Conservation (phyloP, 2,888 invertebrate genomes). For the Agrilus cyanescens region DNA sequence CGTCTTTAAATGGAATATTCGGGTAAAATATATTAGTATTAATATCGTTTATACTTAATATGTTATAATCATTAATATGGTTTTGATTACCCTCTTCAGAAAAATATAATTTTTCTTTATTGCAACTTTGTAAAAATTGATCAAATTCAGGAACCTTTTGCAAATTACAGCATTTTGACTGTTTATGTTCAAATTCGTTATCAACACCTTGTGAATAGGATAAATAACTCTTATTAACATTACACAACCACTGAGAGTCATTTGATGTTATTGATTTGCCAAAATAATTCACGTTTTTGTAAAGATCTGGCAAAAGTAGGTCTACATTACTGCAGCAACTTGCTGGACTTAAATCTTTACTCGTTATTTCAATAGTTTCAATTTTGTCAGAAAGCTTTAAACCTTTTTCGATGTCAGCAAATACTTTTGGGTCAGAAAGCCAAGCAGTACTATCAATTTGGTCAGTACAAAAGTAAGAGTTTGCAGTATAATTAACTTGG, state of each 20-base stretch:
- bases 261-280: constrained; percentile 12
- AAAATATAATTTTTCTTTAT: neutral
- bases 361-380: constrained; percentile 27
- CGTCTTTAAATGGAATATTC: constrained; percentile 10
- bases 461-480: constrained; percentile 10
- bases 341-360: constrained; percentile 29
- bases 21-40: constrained; percentile 4
- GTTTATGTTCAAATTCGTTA: constrained; percentile 13
- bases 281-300: constrained; percentile 21
- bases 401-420: constrained; percentile 16
- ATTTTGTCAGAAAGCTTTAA: constrained; percentile 25
- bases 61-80: constrained; percentile 5
- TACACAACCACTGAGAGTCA: constrained; percentile 21
- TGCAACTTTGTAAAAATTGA: no score
- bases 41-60: no score
- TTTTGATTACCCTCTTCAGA: neutral
- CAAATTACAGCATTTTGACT: constrained; percentile 22
- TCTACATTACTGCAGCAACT: constrained; percentile 28
- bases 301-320: constrained; percentile 23
- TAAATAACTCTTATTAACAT: constrained; percentile 25
- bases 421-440: constrained; percentile 17
- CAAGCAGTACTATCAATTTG: constrained; percentile 15
- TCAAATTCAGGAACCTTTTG: constrained; percentile 17
- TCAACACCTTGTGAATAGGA: constrained; percentile 25
- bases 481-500: constrained; percentile 12